phyloP scores from a whole-genome alignment of 2,797 vertebrate species.

The Eurystomus glaucurus region DNA sequence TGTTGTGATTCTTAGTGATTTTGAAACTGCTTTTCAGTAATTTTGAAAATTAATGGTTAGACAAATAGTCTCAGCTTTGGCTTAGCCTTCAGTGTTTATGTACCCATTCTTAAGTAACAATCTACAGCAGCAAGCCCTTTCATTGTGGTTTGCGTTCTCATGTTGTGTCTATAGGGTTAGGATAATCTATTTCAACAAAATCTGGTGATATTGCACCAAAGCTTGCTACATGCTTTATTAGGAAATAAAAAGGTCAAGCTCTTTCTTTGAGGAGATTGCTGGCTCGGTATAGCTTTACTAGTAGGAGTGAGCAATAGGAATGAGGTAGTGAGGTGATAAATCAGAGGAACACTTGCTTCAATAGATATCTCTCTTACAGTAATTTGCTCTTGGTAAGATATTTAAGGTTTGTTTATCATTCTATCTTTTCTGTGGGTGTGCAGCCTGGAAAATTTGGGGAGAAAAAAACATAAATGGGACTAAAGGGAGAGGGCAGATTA shows the following conservation, averaged over 20 bases:
- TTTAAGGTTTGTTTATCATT: background rate
- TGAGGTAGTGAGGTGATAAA: conserved; percentile 27
- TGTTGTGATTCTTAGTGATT: conserved; percentile 39
- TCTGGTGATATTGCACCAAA: conserved; percentile 21
- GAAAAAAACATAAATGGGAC: fast-evolving
- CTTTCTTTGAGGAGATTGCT: background rate
- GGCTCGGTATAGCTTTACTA: background rate
- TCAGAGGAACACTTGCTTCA: background rate
- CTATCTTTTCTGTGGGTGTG: background rate
- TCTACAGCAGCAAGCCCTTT: conserved; percentile 20
- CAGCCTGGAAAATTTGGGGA: background rate
- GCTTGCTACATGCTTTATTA: background rate
- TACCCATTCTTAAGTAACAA: background rate
- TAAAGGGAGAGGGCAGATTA: background rate
- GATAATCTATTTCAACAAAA: background rate
- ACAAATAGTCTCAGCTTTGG: background rate
- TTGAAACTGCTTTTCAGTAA: conserved; percentile 6
- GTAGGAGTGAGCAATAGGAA: conserved; percentile 30
- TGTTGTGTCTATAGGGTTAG: background rate
- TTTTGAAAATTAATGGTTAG: conserved; percentile 31
- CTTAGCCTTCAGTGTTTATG: background rate
- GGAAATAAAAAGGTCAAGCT: conserved; percentile 19
- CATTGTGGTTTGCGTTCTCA: background rate
- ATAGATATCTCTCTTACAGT: background rate
- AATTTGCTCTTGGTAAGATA: background rate